These are phyloP conservation scores for Mesitornis unicolor DNA, from an alignment of 2,113 vertebrate species.

Conservation along the genomic window DNA sequence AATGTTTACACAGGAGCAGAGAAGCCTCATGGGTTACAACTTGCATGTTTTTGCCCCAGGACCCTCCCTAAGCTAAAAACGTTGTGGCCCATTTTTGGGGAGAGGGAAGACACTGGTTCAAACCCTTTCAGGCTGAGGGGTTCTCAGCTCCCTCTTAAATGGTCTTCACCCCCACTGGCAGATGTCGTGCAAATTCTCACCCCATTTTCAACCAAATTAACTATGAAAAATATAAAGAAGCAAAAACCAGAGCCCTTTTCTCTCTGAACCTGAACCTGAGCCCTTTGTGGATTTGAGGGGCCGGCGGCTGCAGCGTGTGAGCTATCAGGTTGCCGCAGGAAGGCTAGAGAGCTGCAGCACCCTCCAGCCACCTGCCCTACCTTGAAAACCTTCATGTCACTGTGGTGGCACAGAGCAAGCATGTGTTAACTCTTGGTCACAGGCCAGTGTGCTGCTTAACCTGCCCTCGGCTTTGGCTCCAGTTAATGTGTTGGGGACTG, in stretches of 20 bases:
- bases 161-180: not conserved
- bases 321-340: not conserved
- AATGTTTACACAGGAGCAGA: slow-evolving; percentile 35
- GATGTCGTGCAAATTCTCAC: not conserved
- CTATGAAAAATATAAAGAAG: not conserved
- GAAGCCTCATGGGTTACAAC: slow-evolving; percentile 2
- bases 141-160: not conserved
- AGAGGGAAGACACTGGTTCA: not conserved
- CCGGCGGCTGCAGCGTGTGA: rapidly evolving
- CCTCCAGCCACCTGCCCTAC: not conserved
- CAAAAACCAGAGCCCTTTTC: not conserved
- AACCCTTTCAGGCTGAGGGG: not conserved
- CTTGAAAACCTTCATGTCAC: rapidly evolving
- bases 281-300: not conserved
- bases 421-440: not conserved
- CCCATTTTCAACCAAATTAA: not conserved
- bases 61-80: not conserved
- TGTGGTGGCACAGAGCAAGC: not conserved
- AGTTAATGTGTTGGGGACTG: not conserved
- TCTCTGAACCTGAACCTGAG: not conserved
- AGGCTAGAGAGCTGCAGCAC: not conserved
- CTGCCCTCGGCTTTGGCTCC: not conserved
- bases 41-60: not conserved
- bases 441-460: not conserved
- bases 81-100: not conserved